phyloP scores from a whole-genome alignment of 2,797 vertebrate genomes.

The Potorous gilbertii region DNA sequence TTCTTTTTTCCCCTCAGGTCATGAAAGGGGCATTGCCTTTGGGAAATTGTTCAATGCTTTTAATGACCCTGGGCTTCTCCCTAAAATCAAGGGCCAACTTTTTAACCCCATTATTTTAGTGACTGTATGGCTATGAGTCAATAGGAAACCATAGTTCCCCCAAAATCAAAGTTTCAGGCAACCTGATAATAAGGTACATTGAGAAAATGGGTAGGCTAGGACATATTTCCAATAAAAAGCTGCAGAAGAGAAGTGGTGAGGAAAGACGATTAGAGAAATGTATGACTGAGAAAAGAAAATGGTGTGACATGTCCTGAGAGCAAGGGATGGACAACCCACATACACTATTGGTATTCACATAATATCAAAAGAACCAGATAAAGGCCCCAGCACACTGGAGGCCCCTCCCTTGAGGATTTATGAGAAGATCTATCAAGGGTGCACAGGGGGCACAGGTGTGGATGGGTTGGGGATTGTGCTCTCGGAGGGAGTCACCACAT shows the following conservation, averaged over 20 bases:
- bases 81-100: neutral
- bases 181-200: neutral
- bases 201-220: neutral
- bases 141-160: neutral
- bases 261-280: neutral
- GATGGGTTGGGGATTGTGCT: neutral
- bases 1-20: constrained; percentile 32
- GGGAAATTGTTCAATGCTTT: neutral
- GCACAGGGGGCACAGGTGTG: neutral
- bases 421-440: neutral
- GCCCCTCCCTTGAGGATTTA: neutral
- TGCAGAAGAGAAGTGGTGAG: neutral
- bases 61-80: neutral
- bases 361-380: neutral
- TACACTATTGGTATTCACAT: neutral
- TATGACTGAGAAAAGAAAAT: neutral
- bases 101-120: neutral
- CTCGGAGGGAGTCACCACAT: neutral
- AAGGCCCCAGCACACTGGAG: neutral
- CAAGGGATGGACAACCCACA: neutral
- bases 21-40: neutral
- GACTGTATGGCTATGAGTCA: neutral
- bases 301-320: neutral
- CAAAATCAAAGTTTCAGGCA: neutral
- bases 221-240: neutral